Evolutionary conservation across 2,888 invertebrate genomes (phyloP), one percentile per base, ranked within the genome.

Genomic region (Conops quadrifasciatus): DNA sequence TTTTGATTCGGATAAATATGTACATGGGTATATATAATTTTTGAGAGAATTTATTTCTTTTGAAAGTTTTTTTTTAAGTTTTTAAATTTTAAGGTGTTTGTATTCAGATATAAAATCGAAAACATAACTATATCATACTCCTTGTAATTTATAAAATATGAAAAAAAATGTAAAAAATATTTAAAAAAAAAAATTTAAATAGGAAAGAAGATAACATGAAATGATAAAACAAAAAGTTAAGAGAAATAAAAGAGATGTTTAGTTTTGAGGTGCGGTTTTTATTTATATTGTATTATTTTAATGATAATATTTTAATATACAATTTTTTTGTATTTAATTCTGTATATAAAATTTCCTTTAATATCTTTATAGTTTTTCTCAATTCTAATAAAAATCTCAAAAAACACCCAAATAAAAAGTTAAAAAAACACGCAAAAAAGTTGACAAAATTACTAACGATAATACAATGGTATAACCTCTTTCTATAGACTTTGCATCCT

Each of bases 101-200:
- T 36, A 36, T 36, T 45, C n/a, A 63, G 30, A 63, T 2, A 43
- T 9, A 63, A 47, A 21, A 19, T 49, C 26, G 28, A 49, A 11
- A 47, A 49, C 72, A 72, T 73, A 72, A 68, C 72, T 72, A 68
- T 70, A 69, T 62, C 67, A 72, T 60, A n/a, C n/a, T n/a, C n/a
- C n/a, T n/a, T n/a, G n/a, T n/a, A n/a, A n/a, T n/a, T n/a, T n/a
- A n/a, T n/a, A n/a, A n/a, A n/a, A n/a, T n/a, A n/a, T n/a, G n/a
- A n/a, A n/a, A n/a, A 45, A 71, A 45, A 65, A 47, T 3, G 60
- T 26, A 63, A 65, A 43, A 65, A 67, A 60, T 63, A 21, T 30
- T 1, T 24, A 15, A 19, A 59, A 26, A 11, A 49, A 64, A 16
- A 59, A 51, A 56, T 21, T n/a, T 49, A 28, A 49, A 19, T 47